Evolutionary conservation across 2,113 vertebrate genomes (phyloP).

Genomic region (Pogonocichla stellata): DNA sequence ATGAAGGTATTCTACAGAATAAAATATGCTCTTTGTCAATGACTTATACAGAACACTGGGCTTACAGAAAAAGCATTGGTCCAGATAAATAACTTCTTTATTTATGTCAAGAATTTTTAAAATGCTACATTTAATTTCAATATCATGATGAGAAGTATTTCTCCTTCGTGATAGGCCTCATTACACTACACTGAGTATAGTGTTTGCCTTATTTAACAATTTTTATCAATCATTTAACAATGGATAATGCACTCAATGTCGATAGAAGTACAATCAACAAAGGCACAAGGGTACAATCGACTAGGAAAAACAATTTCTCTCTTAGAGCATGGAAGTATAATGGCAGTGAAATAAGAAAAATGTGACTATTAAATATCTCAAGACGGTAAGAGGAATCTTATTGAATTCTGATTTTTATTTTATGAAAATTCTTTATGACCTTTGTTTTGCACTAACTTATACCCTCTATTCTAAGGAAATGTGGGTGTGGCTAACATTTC

Average conservation of each 20-base stretch:
- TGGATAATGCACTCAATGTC: conserved; percentile 35
- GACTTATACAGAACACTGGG: conserved; percentile 76
- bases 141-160: conserved; percentile 72
- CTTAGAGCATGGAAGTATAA: not conserved
- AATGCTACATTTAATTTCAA: conserved; percentile 82
- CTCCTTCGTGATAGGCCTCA: conserved; percentile 68
- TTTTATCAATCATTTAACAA: conserved; percentile 80
- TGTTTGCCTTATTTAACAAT: conserved; percentile 81
- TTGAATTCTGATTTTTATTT: not conserved
- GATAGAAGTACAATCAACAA: conserved; percentile 42
- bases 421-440: not conserved
- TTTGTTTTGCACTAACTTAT: not conserved
- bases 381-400: not conserved
- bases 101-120: conserved; percentile 76
- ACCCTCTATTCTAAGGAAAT: not conserved
- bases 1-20: conserved; percentile 60
- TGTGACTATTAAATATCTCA: not conserved
- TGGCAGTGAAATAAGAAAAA: not conserved
- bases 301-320: conserved; percentile 36
- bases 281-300: conserved; percentile 16
- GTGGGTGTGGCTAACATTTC: not conserved
- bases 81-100: conserved; percentile 77
- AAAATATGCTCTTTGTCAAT: conserved; percentile 71
- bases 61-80: conserved; percentile 75
- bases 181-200: conserved; percentile 70